Evolutionary conservation across 2,888 invertebrate genomes (phyloP).

Genomic region (Tiphia femorata): DNA sequence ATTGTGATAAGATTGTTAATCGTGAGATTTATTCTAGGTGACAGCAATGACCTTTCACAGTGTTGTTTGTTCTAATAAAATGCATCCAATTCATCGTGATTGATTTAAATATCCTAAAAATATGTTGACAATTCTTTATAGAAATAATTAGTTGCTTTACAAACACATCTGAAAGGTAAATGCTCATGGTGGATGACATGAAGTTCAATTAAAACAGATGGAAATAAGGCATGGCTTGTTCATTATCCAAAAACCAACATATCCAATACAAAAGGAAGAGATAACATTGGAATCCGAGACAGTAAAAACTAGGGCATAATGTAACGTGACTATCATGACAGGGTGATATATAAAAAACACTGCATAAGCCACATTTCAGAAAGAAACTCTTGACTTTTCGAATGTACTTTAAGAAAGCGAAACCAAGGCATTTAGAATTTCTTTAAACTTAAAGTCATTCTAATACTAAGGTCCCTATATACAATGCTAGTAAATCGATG

Average conservation of each 20-base stretch:
- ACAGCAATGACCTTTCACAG: slow-evolving; percentile 30
- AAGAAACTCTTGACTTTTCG: slow-evolving; percentile 34
- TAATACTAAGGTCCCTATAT: slow-evolving; percentile 46
- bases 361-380: slow-evolving; percentile 64
- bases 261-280: slow-evolving; percentile 40
- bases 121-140: no score
- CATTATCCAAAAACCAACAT: slow-evolving; percentile 39
- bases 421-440: slow-evolving; percentile 45
- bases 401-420: slow-evolving; percentile 45
- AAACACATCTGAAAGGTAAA: slow-evolving; percentile 35
- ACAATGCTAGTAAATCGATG: slow-evolving; percentile 45
- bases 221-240: slow-evolving; percentile 34
- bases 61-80: slow-evolving; percentile 10
- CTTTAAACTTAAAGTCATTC: slow-evolving; percentile 36
- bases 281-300: slow-evolving; percentile 26
- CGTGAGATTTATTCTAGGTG: slow-evolving; percentile 37
- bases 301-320: slow-evolving; percentile 43
- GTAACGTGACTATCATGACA: slow-evolving; percentile 55
- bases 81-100: no score
- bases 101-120: no score
- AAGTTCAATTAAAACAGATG: slow-evolving; percentile 36
- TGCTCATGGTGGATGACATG: slow-evolving; percentile 41
- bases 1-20: slow-evolving; percentile 28
- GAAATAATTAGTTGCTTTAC: no score
- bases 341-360: slow-evolving; percentile 59